Conservation (phyloP, 2,888 invertebrate genomes). For the Thymelicus lineola region DNA sequence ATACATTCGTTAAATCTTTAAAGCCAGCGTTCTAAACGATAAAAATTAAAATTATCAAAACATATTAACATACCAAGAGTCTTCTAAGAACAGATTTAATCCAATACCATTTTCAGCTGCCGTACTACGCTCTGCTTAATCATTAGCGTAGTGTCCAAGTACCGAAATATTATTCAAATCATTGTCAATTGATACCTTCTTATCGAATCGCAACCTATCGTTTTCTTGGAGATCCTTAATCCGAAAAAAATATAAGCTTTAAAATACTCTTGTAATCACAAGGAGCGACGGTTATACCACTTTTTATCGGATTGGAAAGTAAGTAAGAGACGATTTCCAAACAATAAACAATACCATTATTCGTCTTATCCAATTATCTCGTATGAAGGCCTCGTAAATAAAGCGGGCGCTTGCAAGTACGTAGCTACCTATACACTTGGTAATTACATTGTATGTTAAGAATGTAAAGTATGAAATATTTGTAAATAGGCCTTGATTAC, state of each 20-base stretch:
- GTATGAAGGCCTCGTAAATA: conserved; percentile 21
- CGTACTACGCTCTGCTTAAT: too few species aligned
- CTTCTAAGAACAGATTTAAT: too few species aligned
- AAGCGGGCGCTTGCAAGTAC: conserved; percentile 5
- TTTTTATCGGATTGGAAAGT: conserved; percentile 21
- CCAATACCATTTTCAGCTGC: too few species aligned
- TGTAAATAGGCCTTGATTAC: too few species aligned
- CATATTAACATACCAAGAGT: too few species aligned
- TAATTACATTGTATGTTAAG: background rate
- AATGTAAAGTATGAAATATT: too few species aligned
- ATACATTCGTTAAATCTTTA: too few species aligned
- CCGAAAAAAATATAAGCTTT: background rate
- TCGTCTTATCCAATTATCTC: conserved; percentile 27
- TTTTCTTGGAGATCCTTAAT: background rate
- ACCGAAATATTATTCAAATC: too few species aligned
- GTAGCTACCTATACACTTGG: background rate
- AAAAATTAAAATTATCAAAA: too few species aligned
- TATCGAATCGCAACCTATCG: background rate
- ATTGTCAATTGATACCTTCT: too few species aligned
- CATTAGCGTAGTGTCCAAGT: too few species aligned
- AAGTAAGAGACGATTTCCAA: conserved; percentile 18
- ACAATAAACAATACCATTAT: conserved; percentile 26
- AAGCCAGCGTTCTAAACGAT: too few species aligned
- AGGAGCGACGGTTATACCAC: background rate
- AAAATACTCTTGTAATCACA: conserved; percentile 2